Base-by-base conservation (phyloP, 2,113 vertebrate genomes). In the Pithys albifrons region DNA sequence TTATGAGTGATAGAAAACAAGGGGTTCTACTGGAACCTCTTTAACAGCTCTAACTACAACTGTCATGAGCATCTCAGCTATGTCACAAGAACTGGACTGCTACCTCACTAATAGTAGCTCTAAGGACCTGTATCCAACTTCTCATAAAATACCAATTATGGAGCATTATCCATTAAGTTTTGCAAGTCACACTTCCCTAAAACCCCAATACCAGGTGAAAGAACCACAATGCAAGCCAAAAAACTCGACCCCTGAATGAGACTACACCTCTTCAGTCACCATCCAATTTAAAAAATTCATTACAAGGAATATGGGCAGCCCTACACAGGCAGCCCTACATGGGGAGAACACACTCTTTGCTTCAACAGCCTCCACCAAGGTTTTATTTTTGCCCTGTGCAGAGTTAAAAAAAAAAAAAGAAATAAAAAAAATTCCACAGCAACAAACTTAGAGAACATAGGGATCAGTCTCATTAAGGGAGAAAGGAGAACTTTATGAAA, bases 401-500 rank as follows among this genome's bases (percentile, higher is more conserved):
- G 55, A 86, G n/a, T 45, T 25, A 7, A 49, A 48, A 46, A 62
- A 35, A 17, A 12, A 17, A 5, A 25, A 80, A 65, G 41, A 41
- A n/a, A 41, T 0, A 28, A 52, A 71, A 65, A 61, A 39, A 82
- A 41, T 4, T 81, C 22, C 19, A 54, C 24, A 18, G 54, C 79
- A 91, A 39, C 61, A 78, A 91, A 86, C 39, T 93, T 76, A 18
- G 25, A 77, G 90, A 95, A 90, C 2, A 51, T 20, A 33, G 31
- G 90, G 48, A 94, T 87, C 55, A 93, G 74, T 82, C 52, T 97
- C 83, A 97, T 97, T 97, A 91, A 14, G 15, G 77, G 91, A 92
- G 79, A 97, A 94, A 81, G 84, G 31, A 28, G 78, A 88, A 89
- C 82, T 95, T 95, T 92, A 95, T 95, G 95, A 96, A 96, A 96